Evolutionary conservation across 2,797 vertebrate genomes (phyloP).

Genomic region (Mormyrops boulengeri): DNA sequence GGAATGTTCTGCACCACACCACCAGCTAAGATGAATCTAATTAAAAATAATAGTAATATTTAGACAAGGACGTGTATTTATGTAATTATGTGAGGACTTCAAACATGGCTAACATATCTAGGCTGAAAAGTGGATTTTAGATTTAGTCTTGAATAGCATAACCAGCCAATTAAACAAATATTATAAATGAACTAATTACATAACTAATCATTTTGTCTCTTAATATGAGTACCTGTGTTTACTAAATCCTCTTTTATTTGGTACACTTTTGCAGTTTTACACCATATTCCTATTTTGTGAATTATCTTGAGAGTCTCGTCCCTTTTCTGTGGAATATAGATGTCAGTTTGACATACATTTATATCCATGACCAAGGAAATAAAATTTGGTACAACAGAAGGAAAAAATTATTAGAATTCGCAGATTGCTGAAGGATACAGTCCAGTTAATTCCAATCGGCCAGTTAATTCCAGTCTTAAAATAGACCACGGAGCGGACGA

Average conservation of each 20-base stretch:
- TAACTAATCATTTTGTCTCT: neutral
- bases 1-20: neutral
- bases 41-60: neutral
- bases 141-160: neutral
- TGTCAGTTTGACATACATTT: neutral
- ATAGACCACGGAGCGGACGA: neutral
- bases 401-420: neutral
- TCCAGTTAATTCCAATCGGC: neutral
- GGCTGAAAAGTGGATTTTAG: neutral
- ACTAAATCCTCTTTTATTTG: neutral
- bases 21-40: neutral
- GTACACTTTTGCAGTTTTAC: neutral
- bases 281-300: neutral
- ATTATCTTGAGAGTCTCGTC: neutral
- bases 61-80: neutral
- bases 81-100: neutral
- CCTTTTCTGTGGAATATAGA: neutral
- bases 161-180: neutral
- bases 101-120: neutral
- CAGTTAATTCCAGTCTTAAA: neutral
- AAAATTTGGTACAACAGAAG: neutral
- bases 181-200: neutral
- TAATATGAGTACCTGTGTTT: neutral
- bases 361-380: neutral
- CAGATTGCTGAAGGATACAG: neutral